A percentile compares a stretch with the other conserved stretches of the same genome.
These are phyloP conservation scores for Microctonus brassicae DNA, from an alignment of 2,888 invertebrate genomes.

Conservation along the genomic window DNA sequence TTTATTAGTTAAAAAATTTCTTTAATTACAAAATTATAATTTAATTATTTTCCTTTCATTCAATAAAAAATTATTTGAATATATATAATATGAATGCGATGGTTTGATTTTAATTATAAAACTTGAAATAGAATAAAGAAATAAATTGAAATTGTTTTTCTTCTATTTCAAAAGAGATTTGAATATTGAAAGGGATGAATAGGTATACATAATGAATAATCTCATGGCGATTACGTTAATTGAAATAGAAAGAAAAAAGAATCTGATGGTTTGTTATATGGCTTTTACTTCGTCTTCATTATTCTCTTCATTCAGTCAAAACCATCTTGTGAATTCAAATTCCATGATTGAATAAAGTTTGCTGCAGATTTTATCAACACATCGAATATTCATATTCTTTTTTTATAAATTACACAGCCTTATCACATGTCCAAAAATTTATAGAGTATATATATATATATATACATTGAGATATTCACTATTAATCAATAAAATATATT, in stretches of 20 bases:
- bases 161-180: background rate
- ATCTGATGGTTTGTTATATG: background rate
- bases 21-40: no score
- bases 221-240: background rate
- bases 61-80: constrained; percentile 4
- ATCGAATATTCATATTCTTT: background rate
- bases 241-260: background rate
- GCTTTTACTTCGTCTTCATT: background rate
- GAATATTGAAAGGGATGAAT: background rate
- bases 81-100: background rate
- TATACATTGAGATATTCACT: background rate
- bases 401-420: background rate
- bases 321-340: background rate
- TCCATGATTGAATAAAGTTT: background rate
- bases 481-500: no score
- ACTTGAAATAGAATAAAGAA: background rate
- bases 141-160: background rate
- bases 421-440: no score
- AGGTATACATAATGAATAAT: background rate
- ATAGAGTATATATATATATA: no score
- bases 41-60: background rate
- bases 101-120: background rate
- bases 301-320: background rate
- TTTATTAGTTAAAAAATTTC: no score
- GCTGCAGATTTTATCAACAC: background rate